Evolutionary conservation across 2,888 invertebrate species (phyloP).

Genomic region (Lasiommata megera): DNA sequence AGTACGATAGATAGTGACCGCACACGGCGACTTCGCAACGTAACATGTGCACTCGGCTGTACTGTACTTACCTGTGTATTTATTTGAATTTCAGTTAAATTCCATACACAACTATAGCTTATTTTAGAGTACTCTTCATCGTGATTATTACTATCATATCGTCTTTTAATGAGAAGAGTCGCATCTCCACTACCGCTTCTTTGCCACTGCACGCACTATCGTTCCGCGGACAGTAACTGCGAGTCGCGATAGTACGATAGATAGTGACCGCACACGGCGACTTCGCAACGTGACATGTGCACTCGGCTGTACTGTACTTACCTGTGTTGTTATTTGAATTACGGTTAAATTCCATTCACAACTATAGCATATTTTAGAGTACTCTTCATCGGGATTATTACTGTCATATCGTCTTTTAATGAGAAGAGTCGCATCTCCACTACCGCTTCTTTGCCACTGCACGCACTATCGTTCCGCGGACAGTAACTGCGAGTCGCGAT

Average conservation of each 20-base stretch:
- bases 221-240: conserved; percentile 68
- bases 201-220: conserved; percentile 48
- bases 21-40: conserved; percentile 44
- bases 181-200: conserved; percentile 35
- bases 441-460: conserved; percentile 36
- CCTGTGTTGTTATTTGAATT: no score
- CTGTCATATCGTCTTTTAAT: no score
- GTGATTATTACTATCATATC: no score
- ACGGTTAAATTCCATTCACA: no score
- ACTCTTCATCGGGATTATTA: no score
- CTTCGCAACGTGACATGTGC: conserved; percentile 4
- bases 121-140: no score
- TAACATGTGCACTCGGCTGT: background rate
- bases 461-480: conserved; percentile 60
- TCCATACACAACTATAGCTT: no score
- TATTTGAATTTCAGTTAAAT: no score
- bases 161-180: no score
- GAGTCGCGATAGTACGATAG: conserved; percentile 61
- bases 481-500: conserved; percentile 71
- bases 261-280: conserved; percentile 61
- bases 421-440: background rate
- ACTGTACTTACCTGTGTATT: no score
- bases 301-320: background rate
- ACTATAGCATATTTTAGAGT: no score
- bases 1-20: conserved; percentile 62